Percentiles rank a stretch among this genome's conserved stretches.
Evolutionary conservation across 2,113 vertebrate species (phyloP).

Genomic region (Forbesichthys agassizii): DNA sequence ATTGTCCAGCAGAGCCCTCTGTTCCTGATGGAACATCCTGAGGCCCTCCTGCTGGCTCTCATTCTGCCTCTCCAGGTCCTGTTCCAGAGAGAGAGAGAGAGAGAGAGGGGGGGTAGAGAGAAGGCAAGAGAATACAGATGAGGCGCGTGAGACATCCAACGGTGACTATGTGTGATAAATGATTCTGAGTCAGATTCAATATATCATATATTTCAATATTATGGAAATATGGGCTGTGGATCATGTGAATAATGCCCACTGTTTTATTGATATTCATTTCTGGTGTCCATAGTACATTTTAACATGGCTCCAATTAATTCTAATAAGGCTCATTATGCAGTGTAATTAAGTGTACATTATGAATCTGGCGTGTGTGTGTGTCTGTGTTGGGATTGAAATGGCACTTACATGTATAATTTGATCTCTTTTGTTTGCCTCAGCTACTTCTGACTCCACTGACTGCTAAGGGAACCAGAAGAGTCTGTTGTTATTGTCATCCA

Average conservation of each 20-base stretch:
- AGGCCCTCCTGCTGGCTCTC: conserved; percentile 85
- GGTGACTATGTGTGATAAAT: too few species aligned
- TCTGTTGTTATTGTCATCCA: conserved; percentile 8
- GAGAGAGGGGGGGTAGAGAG: neutral
- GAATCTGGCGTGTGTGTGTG: neutral
- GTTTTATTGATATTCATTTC: neutral
- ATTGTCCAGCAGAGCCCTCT: conserved; percentile 84
- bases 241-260: neutral
- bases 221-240: neutral
- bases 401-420: conserved; percentile 71
- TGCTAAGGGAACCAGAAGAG: conserved; percentile 52
- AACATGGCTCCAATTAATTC: neutral
- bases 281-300: neutral
- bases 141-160: too few species aligned
- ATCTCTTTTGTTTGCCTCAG: conserved; percentile 62
- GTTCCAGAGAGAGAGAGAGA: conserved; percentile 7
- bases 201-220: neutral
- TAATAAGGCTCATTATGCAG: neutral
- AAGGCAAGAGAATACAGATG: neutral
- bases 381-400: neutral
- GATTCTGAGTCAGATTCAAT: neutral
- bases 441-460: conserved; percentile 59
- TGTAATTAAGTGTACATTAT: too few species aligned
- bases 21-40: conserved; percentile 87
- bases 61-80: conserved; percentile 90